Base-by-base conservation (phyloP, 2,797 vertebrate species). In the Sebastes goodei region DNA sequence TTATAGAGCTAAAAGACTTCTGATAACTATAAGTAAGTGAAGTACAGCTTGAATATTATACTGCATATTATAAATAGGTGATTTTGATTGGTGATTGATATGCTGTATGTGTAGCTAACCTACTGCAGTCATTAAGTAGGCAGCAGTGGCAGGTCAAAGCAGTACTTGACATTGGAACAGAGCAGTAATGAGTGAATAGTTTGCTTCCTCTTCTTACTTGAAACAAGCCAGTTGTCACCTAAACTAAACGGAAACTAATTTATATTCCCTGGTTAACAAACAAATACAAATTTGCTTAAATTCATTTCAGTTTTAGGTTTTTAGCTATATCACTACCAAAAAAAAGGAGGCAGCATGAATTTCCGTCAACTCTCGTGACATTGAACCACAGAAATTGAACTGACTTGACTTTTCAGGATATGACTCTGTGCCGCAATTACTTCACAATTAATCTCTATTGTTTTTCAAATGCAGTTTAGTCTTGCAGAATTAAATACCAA, bases 201-300 rank as follows among this genome's bases (percentile, higher is more conserved):
- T 4, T 29, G 21, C 20, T 17, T 23, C 14, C n/a, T 52, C 29
- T 35, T 1, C 15, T 14, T 49, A 11, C 73, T 30, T 53, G 0
- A 29, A 66, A 42, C 23, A 25, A 42, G 35, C 21, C 12, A 23
- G 46, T 38, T 42, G 1, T 42, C 32, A 38, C 66, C 11, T 38
- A 38, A 38, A 38, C 35, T 38, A 7, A 33, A 61, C 0, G 5
- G 29, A 61, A 33, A 61, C 29, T 0, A 30, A 30, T 30, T 30
- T 30, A 11, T 32, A 33, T 61, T 32, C 0, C 49, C 9, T 52
- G 49, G 49, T 52, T 20, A 52, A 52, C 9, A 49, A 52, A 52
- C 20, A 0, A 52, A 1, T 52, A 2, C 0, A 52, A 46, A 46
- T 17, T 17, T 0, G 6, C 15, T 0, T 0, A n/a, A 52, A 52